Evolutionary conservation across 2,888 invertebrate species (phyloP).

Genomic region (Lucinisca nassula): DNA sequence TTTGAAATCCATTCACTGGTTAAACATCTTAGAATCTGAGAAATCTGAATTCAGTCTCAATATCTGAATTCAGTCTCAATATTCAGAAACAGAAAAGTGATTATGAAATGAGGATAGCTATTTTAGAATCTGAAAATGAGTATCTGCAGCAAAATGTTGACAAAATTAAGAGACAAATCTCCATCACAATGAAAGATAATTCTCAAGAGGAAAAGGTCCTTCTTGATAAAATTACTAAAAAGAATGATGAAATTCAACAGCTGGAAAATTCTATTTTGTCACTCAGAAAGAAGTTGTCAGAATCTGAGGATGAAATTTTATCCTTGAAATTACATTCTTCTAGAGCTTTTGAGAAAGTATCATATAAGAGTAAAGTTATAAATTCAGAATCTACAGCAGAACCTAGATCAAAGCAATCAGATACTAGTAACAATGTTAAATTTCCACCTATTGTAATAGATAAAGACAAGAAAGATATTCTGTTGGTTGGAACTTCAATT

Average conservation of each 20-base stretch:
- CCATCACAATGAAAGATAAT: too few species aligned
- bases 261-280: too few species aligned
- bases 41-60: too few species aligned
- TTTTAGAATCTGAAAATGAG: not conserved
- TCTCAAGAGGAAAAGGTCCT: not conserved
- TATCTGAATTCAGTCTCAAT: too few species aligned
- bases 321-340: not conserved
- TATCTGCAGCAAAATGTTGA: not conserved
- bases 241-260: not conserved
- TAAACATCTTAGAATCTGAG: too few species aligned
- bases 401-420: too few species aligned
- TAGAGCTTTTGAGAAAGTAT: not conserved
- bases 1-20: too few species aligned
- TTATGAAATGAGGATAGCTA: not conserved
- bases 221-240: not conserved
- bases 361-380: too few species aligned
- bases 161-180: not conserved
- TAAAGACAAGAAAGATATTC: not conserved
- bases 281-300: not conserved
- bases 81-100: too few species aligned
- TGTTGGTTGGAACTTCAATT: not conserved
- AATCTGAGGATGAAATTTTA: not conserved
- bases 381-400: too few species aligned
- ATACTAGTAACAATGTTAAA: too few species aligned
- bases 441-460: not conserved